These are phyloP conservation scores for Erebia aethiops DNA, from an alignment of 2,888 invertebrate species.

Conservation along the genomic window DNA sequence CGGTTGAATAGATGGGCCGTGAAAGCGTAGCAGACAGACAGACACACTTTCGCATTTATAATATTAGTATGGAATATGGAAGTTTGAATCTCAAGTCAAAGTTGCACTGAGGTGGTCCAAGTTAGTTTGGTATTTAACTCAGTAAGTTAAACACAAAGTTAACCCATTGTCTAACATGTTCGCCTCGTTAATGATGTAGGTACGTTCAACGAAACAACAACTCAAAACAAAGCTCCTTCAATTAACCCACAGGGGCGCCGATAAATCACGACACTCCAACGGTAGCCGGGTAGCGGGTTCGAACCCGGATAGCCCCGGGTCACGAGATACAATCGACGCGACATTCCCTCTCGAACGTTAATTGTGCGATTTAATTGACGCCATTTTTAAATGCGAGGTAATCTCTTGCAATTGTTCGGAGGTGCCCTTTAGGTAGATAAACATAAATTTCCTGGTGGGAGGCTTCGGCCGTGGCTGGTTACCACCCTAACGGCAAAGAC, in stretches of 20 bases:
- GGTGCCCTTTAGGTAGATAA: neutral
- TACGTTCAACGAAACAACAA: slow-evolving; percentile 40
- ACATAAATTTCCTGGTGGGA: too few species aligned
- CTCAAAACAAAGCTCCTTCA: slow-evolving; percentile 54
- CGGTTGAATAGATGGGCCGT: too few species aligned
- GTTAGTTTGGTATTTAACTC: neutral
- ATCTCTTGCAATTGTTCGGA: slow-evolving; percentile 31
- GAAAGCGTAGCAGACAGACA: too few species aligned
- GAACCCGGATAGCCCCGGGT: slow-evolving; percentile 76
- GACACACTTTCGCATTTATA: too few species aligned
- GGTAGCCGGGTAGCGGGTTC: slow-evolving; percentile 59
- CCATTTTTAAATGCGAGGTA: slow-evolving; percentile 46
- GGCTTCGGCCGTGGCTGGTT: too few species aligned
- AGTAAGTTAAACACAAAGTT: slow-evolving; percentile 18
- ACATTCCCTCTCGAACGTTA: slow-evolving; percentile 67
- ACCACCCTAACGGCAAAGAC: too few species aligned
- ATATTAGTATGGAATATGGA: too few species aligned
- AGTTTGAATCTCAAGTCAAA: neutral
- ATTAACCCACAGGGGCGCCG: slow-evolving; percentile 65
- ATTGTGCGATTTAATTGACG: slow-evolving; percentile 75
- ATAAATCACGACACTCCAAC: slow-evolving; percentile 71
- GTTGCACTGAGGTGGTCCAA: neutral
- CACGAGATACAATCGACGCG: slow-evolving; percentile 71
- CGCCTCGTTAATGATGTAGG: slow-evolving; percentile 40
- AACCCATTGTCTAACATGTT: slow-evolving; percentile 34